Conservation (phyloP, 2,888 invertebrate genomes). For the Odontocolon sp. region DNA sequence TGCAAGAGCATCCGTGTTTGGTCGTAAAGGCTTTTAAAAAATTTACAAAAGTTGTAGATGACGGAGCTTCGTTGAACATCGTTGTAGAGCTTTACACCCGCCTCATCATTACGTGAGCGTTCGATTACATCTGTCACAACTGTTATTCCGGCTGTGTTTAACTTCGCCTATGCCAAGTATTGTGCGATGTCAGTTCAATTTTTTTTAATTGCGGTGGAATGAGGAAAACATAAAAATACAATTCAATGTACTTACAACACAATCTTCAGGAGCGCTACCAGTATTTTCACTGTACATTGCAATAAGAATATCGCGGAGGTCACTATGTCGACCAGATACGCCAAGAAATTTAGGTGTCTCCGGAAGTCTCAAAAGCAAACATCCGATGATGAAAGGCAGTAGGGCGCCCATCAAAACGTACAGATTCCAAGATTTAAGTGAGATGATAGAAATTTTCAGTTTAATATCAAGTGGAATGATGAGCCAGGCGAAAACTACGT, state of each 20-base stretch:
- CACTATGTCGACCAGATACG: slow-evolving; percentile 88
- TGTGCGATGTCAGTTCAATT: background rate
- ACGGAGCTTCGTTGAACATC: background rate
- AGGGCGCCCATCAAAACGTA: slow-evolving; percentile 88
- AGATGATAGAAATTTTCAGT: slow-evolving; percentile 83
- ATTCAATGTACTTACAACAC: slow-evolving; percentile 75
- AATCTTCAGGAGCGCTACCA: slow-evolving; percentile 79
- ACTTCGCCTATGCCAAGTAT: background rate
- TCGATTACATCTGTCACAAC: background rate
- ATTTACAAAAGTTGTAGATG: slow-evolving; percentile 3
- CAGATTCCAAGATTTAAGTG: slow-evolving; percentile 90
- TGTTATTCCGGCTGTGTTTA: background rate
- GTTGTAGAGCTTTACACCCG: background rate
- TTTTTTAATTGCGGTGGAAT: background rate
- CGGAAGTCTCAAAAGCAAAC: slow-evolving; percentile 87
- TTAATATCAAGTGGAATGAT: slow-evolving; percentile 87
- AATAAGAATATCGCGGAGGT: slow-evolving; percentile 83
- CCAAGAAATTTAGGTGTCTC: slow-evolving; percentile 92
- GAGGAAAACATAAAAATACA: background rate
- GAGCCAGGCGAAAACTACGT: slow-evolving; percentile 88
- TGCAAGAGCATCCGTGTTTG: slow-evolving; percentile 88
- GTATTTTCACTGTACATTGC: slow-evolving; percentile 87
- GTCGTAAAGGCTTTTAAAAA: slow-evolving; percentile 84
- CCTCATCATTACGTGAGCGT: too few species aligned
- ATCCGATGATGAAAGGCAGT: slow-evolving; percentile 85